Evolutionary conservation across 2,113 vertebrate species (phyloP), one percentile per base, ranked within the genome.

Genomic region (Lipophrys pholis): DNA sequence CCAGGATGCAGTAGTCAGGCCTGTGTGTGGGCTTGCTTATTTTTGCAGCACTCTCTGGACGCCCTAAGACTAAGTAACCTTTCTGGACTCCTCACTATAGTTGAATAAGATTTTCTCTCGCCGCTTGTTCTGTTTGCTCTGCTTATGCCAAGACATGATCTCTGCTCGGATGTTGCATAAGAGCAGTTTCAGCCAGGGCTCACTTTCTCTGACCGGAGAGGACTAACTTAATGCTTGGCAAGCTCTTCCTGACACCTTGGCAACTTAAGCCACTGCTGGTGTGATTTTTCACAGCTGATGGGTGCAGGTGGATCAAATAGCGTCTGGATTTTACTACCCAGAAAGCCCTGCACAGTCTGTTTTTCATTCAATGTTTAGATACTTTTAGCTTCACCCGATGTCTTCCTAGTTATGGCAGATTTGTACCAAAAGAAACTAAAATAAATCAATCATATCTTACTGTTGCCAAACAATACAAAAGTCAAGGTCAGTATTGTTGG

Each of bases 91-190:
- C 52, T 73, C 58, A 39, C 60, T 49, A 21, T 36, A 40, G 14
- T 60, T 0, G 36, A n/a, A 60, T 77, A 57, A n/a, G 38, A 54
- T 83, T 89, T 87, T 78, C 80, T 53, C 42, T 68, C 65, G 52
- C 52, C 8, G 12, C 38, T 59, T 62, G 11, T 73, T 79, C 46
- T 71, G 60, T 68, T 42, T 64, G 7, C 53, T 53, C n/a, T 50
- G 14, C 17, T 60, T 0, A 53, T 45, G 56, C 80, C 78, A 82
- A 73, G 69, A 64, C 82, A 38, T n/a, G 38, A 66, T 69, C 56
- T 74, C 11, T 64, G 15, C 67, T 43, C 6, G 38, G 38, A 67
- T 64, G 11, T 84, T 87, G 16, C 62, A 16, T 76, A 73, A 81
- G 67, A 52, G 48, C 39, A 35, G 8, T 73, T 0, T 5, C 60